Conservation (phyloP, 1,140 invertebrate genomes). For the Bombus vancouverensis region DNA sequence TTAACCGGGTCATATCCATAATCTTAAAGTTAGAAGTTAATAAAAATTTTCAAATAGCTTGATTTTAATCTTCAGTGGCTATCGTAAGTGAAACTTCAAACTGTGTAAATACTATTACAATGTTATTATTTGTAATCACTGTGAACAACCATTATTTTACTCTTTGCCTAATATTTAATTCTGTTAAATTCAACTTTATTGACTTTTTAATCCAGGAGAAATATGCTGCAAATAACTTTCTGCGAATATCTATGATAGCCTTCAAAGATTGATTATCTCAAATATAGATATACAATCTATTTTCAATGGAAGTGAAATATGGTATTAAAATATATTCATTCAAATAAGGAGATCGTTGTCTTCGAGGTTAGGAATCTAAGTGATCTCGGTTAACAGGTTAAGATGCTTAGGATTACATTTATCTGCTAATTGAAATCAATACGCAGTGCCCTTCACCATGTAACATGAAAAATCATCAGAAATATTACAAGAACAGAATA, state of each 20-base stretch:
- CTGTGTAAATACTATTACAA: too few species aligned
- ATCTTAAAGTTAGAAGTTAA: too few species aligned
- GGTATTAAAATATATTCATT: not conserved
- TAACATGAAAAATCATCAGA: not conserved
- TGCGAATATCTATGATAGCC: too few species aligned
- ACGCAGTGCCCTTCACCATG: slow-evolving; percentile 24
- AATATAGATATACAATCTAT: not conserved
- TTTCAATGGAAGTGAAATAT: not conserved
- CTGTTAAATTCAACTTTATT: not conserved
- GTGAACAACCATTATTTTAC: not conserved
- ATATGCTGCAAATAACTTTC: not conserved
- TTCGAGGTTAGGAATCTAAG: not conserved
- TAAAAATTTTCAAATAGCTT: too few species aligned
- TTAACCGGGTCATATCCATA: not conserved
- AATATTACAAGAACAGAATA: not conserved
- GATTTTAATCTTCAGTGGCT: too few species aligned
- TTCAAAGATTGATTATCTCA: too few species aligned
- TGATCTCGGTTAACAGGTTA: not conserved
- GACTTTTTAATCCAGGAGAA: not conserved
- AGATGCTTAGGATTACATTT: slow-evolving; percentile 27
- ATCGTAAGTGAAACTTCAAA: too few species aligned
- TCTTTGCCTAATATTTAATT: not conserved
- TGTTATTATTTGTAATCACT: too few species aligned
- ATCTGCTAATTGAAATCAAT: slow-evolving; percentile 40
- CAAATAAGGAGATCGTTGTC: not conserved